Evolutionary conservation across 2,113 vertebrate genomes (phyloP).

Genomic region (Alces alces): DNA sequence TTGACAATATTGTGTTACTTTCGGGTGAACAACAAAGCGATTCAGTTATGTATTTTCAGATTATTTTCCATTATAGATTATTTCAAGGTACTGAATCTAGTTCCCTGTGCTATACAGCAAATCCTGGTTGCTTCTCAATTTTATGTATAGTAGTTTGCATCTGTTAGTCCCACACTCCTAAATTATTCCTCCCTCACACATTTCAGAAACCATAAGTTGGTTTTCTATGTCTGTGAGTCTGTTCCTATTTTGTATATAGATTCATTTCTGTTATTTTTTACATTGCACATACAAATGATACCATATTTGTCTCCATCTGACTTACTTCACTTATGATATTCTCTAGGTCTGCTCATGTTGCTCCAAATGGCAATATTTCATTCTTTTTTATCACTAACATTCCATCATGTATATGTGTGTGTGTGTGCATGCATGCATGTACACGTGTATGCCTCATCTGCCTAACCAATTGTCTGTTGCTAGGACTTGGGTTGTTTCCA

Average conservation of each 20-base stretch:
- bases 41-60: neutral
- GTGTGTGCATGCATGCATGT: accelerated
- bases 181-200: neutral
- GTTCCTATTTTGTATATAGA: neutral
- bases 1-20: neutral
- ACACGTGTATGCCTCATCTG: accelerated
- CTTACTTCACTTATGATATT: neutral
- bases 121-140: neutral
- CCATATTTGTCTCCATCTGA: neutral
- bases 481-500: neutral
- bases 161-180: neutral
- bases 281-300: neutral
- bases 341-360: neutral
- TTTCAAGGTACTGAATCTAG: neutral
- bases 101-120: neutral
- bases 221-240: neutral
- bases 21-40: neutral
- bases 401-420: neutral
- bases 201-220: neutral
- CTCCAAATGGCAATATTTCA: neutral
- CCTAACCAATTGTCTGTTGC: neutral
- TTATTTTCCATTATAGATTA: neutral
- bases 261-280: neutral
- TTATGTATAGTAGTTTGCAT: neutral
- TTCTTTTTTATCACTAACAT: neutral